Percentiles rank a stretch among this genome's conserved stretches.
phyloP scores from a whole-genome alignment of 2,888 invertebrate genomes.

The Drosophila kambysellisi region DNA sequence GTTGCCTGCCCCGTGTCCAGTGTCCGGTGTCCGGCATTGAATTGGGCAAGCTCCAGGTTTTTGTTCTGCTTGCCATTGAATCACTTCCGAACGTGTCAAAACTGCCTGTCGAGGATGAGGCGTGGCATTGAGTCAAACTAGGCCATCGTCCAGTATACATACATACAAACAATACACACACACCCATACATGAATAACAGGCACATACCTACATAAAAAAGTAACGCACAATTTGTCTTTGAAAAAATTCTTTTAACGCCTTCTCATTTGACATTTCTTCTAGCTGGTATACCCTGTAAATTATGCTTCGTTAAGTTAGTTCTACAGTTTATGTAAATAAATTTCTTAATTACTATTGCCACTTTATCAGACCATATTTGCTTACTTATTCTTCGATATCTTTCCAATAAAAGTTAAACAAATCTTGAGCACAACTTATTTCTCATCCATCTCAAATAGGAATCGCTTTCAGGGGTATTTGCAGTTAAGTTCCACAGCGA shows the following conservation, averaged over 20 bases:
- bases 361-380: background rate
- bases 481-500: background rate
- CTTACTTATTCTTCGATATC: background rate
- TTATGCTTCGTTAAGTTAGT: background rate
- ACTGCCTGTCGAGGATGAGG: constrained; percentile 33
- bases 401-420: background rate
- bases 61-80: constrained; percentile 43
- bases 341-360: background rate
- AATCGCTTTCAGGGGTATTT: constrained; percentile 14
- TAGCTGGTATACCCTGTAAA: constrained; percentile 25
- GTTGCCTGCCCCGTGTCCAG: constrained; percentile 10
- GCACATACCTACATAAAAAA: background rate
- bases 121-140: constrained; percentile 39
- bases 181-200: background rate
- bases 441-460: background rate
- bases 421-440: background rate
- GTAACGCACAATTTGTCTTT: constrained; percentile 8
- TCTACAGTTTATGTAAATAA: background rate
- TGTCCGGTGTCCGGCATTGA: constrained; percentile 17
- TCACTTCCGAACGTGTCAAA: constrained; percentile 63
- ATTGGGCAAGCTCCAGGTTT: constrained; percentile 31
- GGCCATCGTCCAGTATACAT: constrained; percentile 46
- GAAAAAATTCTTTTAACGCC: constrained; percentile 22
- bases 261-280: constrained; percentile 13
- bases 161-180: constrained; percentile 1